Conservation (phyloP, 2,888 invertebrate species). For the Cremastinae sp. region DNA sequence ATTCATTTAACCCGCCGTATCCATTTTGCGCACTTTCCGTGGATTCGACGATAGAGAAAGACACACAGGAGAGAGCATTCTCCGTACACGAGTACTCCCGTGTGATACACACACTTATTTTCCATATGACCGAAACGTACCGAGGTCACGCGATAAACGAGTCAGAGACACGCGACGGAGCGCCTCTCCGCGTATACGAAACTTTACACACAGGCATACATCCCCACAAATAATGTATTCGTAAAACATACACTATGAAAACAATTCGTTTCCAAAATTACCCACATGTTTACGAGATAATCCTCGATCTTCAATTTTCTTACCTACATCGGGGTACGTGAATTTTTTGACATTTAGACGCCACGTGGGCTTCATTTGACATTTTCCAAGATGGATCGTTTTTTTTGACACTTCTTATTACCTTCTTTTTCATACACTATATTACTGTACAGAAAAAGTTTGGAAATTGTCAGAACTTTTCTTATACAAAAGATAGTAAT, state of each 20-base stretch:
- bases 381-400: too few relatives aligned
- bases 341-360: too few relatives aligned
- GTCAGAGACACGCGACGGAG: slow-evolving; percentile 47
- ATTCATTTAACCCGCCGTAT: slow-evolving; percentile 53
- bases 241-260: background rate
- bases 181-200: slow-evolving; percentile 15
- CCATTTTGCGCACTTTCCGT: slow-evolving; percentile 61
- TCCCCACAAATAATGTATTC: background rate
- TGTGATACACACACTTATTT: slow-evolving; percentile 10
- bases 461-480: too few relatives aligned
- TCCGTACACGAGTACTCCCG: slow-evolving; percentile 18
- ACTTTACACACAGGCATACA: background rate
- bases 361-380: too few relatives aligned
- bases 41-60: slow-evolving; percentile 7
- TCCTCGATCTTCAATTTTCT: too few relatives aligned
- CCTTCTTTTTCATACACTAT: too few relatives aligned
- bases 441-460: too few relatives aligned
- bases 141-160: slow-evolving; percentile 56
- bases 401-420: too few relatives aligned
- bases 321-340: too few relatives aligned
- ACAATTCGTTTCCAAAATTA: too few relatives aligned
- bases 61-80: slow-evolving; percentile 19
- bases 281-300: too few relatives aligned
- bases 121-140: slow-evolving; percentile 29
- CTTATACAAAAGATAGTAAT: too few relatives aligned